These are phyloP conservation scores for Sebastes itinus DNA, from an alignment of 2,797 vertebrate species.

Conservation along the genomic window DNA sequence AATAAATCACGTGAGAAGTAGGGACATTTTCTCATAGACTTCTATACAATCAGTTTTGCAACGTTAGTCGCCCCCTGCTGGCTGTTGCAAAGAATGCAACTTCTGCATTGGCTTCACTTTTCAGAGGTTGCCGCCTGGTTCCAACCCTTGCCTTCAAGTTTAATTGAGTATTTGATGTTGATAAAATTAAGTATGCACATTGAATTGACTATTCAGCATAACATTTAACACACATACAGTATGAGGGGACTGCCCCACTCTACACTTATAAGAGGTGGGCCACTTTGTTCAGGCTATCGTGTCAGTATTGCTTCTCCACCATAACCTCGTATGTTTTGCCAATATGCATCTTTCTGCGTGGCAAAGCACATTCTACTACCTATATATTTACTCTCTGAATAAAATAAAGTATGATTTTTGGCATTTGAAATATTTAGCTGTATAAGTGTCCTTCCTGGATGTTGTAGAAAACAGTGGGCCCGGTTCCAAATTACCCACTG, in stretches of 20 bases:
- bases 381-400: constrained; percentile 18
- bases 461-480: constrained; percentile 76
- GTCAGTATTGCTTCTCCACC: not conserved
- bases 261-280: not conserved
- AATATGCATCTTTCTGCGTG: not conserved
- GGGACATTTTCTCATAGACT: not conserved
- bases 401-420: constrained; percentile 5
- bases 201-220: constrained; percentile 10
- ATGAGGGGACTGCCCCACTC: not conserved
- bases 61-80: not conserved
- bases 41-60: not conserved
- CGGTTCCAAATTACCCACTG: constrained; percentile 76
- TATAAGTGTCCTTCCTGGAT: constrained; percentile 59
- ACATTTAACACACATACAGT: not conserved
- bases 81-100: not conserved
- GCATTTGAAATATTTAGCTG: constrained; percentile 55
- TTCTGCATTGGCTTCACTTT: too few species aligned
- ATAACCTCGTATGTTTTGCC: not conserved
- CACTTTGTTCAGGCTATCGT: not conserved
- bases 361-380: not conserved
- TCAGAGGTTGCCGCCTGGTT: not conserved
- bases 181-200: constrained; percentile 13
- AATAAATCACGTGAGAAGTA: not conserved
- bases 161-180: constrained; percentile 32
- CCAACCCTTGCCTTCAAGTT: constrained; percentile 22